Conservation (phyloP, 2,113 vertebrate genomes). For the Salvelinus namaycush region DNA sequence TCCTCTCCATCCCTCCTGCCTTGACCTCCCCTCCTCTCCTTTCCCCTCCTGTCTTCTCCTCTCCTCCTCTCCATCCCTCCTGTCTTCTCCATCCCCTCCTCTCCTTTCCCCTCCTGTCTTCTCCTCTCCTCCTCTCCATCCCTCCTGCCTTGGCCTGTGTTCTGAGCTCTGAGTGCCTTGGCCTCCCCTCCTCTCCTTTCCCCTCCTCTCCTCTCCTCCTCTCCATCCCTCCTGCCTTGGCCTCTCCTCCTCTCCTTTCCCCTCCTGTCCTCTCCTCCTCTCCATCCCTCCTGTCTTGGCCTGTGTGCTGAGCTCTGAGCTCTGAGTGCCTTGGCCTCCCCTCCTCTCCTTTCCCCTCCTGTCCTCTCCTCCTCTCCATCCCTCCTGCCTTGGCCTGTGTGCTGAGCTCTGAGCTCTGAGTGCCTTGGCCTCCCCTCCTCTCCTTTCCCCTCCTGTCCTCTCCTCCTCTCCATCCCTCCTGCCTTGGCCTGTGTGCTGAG, state of each 20-base stretch:
- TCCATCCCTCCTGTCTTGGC: constrained; percentile 1
- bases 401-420: too few relatives aligned
- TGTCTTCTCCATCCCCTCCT: too few relatives aligned
- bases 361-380: neutral
- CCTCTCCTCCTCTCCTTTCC: too few relatives aligned
- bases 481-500: neutral
- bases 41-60: neutral
- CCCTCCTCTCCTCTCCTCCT: neutral
- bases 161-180: neutral
- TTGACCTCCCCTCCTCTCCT: constrained; percentile 1
- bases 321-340: neutral
- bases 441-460: neutral
- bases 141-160: constrained; percentile 8
- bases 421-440: neutral
- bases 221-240: too few relatives aligned
- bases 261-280: neutral
- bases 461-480: neutral
- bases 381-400: neutral
- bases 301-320: neutral
- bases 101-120: neutral
- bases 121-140: neutral
- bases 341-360: neutral
- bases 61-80: too few relatives aligned
- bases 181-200: neutral
- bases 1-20: neutral